Evolutionary conservation across 2,797 vertebrate species (phyloP).

Genomic region (Falco cherrug): DNA sequence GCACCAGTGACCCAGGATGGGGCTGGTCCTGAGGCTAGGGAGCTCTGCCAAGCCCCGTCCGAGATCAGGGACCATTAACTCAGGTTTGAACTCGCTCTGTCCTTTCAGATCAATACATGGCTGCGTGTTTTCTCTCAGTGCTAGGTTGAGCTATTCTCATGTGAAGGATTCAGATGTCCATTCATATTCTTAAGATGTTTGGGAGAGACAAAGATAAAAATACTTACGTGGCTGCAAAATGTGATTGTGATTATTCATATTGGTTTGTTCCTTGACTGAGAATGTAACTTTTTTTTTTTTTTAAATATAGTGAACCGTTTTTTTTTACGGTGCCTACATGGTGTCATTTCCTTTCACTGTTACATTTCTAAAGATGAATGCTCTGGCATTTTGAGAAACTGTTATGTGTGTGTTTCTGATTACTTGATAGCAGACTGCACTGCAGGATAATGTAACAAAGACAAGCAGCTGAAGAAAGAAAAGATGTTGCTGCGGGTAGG

Average conservation of each 20-base stretch:
- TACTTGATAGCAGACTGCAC: not conserved
- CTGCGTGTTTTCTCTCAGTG: not conserved
- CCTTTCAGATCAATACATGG: not conserved
- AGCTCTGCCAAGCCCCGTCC: not conserved
- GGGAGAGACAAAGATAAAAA: not conserved
- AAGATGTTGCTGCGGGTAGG: not conserved
- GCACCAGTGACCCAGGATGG: accelerated
- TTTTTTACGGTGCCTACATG: not conserved
- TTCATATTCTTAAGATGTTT: not conserved
- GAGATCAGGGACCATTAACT: not conserved
- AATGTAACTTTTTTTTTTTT: not conserved
- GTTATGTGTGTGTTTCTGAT: not conserved
- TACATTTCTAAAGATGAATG: conserved; percentile 4
- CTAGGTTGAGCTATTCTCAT: not conserved
- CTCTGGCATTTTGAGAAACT: not conserved
- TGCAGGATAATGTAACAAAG: not conserved
- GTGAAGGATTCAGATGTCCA: not conserved
- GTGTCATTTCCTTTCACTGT: not conserved
- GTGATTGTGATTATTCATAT: not conserved
- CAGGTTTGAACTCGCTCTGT: not conserved
- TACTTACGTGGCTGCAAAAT: not conserved
- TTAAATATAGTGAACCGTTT: not conserved
- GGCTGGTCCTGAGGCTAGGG: not conserved
- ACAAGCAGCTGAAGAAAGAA: not conserved
- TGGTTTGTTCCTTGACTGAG: not conserved